A percentile compares a stretch with the other conserved stretches of the same genome.
Conservation (phyloP, 2,113 vertebrate genomes). For the Petrocephalus microphthalmus region DNA sequence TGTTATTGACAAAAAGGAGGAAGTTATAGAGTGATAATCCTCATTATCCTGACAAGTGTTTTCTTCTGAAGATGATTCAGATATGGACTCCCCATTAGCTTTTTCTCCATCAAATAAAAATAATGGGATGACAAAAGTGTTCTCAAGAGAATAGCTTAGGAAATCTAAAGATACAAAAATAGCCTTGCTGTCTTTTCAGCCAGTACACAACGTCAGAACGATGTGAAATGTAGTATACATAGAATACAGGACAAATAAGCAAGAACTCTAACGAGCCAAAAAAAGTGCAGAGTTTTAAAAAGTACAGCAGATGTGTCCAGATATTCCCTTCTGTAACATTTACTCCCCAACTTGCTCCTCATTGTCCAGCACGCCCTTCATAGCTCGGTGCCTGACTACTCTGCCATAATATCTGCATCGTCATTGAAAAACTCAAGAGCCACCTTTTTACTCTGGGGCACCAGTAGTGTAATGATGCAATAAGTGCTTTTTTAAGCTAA, state of each 20-base stretch:
- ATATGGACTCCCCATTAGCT: background rate
- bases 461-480: background rate
- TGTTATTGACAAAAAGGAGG: background rate
- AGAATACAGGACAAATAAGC: background rate
- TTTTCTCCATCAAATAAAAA: background rate
- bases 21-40: background rate
- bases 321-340: background rate
- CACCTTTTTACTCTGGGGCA: background rate
- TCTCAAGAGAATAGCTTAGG: background rate
- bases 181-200: background rate
- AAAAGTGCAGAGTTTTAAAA: background rate
- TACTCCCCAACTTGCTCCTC: background rate
- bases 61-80: background rate
- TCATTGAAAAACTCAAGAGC: background rate
- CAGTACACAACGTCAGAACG: background rate
- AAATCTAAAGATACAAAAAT: background rate
- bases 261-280: background rate
- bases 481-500: background rate
- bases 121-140: background rate
- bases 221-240: background rate
- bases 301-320: background rate
- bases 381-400: background rate
- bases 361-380: background rate
- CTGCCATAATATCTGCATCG: background rate
- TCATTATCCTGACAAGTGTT: background rate